phyloP scores from a whole-genome alignment of 2,888 invertebrate genomes.

The Branchellion lobata region DNA sequence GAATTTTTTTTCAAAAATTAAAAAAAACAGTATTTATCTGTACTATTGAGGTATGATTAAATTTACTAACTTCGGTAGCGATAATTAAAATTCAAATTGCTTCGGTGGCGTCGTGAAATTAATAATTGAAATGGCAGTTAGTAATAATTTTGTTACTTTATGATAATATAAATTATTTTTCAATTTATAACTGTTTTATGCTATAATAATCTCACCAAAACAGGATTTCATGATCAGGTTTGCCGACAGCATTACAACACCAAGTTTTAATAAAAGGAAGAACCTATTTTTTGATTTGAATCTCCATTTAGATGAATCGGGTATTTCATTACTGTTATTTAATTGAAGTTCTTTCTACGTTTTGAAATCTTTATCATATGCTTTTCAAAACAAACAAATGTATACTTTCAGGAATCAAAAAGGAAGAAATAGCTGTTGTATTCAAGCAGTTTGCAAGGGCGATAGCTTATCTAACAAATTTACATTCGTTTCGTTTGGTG shows the following conservation, averaged over 20 bases:
- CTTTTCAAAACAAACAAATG: neutral
- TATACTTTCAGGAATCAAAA: neutral
- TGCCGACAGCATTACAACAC: neutral
- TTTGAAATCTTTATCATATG: neutral
- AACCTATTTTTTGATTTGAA: neutral
- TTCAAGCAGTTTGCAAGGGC: neutral
- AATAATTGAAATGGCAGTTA: no score
- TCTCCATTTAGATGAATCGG: neutral
- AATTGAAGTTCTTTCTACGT: no score
- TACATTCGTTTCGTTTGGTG: neutral
- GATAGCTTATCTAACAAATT: neutral
- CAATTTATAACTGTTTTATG: neutral
- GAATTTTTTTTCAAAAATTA: no score
- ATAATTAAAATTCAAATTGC: no score
- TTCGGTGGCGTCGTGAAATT: no score
- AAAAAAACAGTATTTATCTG: no score
- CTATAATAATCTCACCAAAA: neutral
- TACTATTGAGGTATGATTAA: no score
- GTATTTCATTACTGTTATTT: neutral
- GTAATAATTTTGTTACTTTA: no score
- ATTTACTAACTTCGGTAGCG: no score
- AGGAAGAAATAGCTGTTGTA: neutral
- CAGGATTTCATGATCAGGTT: neutral
- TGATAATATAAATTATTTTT: neutral
- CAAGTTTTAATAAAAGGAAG: conserved; percentile 8